Evolutionary conservation across 2,888 invertebrate species (phyloP).

Genomic region (Oithona nana): DNA sequence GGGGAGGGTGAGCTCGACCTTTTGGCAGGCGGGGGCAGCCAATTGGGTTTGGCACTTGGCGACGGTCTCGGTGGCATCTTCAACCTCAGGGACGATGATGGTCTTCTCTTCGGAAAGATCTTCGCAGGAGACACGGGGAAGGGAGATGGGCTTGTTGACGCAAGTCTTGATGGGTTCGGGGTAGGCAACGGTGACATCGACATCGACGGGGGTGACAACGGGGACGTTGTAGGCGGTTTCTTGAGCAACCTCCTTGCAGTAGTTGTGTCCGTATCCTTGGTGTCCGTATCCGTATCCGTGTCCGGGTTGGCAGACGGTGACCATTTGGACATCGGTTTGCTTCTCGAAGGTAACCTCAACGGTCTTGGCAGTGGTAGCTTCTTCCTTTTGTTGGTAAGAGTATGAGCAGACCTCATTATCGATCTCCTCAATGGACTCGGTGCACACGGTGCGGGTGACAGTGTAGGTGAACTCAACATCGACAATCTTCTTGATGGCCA

Average conservation of each 20-base stretch:
- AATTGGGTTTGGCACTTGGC: slow-evolving; percentile 13
- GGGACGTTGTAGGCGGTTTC: slow-evolving; percentile 16
- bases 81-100: slow-evolving; percentile 11
- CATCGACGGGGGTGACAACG: slow-evolving; percentile 15
- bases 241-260: slow-evolving; percentile 17
- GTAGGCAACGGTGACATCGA: slow-evolving; percentile 10
- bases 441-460: slow-evolving; percentile 13
- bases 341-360: slow-evolving; percentile 17
- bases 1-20: slow-evolving; percentile 15
- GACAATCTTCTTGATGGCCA: slow-evolving; percentile 9
- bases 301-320: slow-evolving; percentile 16
- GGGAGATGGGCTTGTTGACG: slow-evolving; percentile 16
- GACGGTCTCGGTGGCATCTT: slow-evolving; percentile 7
- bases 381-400: slow-evolving; percentile 10
- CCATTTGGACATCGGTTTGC: slow-evolving; percentile 16
- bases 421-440: slow-evolving; percentile 15
- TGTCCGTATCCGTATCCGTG: slow-evolving; percentile 11
- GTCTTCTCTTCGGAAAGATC: slow-evolving; percentile 9
- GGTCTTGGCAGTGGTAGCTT: slow-evolving; percentile 16
- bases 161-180: slow-evolving; percentile 16
- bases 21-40: slow-evolving; percentile 14
- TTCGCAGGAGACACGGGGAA: slow-evolving; percentile 10
- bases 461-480: slow-evolving; percentile 11
- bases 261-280: neutral
- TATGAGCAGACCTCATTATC: slow-evolving; percentile 15